phyloP scores from a whole-genome alignment of 2,888 invertebrate genomes.

The Ligdia adustata region DNA sequence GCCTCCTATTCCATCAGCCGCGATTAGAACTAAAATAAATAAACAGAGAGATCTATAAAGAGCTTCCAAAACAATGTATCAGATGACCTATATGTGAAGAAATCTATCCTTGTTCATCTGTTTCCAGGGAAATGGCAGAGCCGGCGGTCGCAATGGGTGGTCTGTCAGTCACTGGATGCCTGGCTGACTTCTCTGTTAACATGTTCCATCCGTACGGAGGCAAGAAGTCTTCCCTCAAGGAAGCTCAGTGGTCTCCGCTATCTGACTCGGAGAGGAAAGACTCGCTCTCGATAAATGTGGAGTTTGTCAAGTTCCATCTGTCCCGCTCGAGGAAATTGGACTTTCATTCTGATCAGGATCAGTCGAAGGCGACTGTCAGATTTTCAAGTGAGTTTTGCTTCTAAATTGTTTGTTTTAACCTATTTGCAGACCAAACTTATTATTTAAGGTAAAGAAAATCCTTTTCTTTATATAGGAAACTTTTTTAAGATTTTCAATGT shows the following conservation, averaged over 20 bases:
- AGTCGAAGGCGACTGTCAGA: conserved; percentile 93
- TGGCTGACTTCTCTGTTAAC: conserved; percentile 98
- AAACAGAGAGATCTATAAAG: no score
- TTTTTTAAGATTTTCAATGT: no score
- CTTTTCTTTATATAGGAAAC: no score
- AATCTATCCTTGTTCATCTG: no score
- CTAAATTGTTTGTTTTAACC: not conserved
- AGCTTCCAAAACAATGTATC: no score
- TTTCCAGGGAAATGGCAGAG: conserved; percentile 80
- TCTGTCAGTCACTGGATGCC: conserved; percentile 96
- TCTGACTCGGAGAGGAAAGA: conserved; percentile 96
- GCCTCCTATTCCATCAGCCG: no score
- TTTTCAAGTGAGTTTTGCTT: conserved; percentile 90
- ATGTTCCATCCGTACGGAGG: conserved; percentile 99
- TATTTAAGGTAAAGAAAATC: no score
- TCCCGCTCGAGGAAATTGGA: conserved; percentile 95
- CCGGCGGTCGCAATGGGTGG: conserved; percentile 91
- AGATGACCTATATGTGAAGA: no score
- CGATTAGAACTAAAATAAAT: no score
- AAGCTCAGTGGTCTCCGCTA: conserved; percentile 93
- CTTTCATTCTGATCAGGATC: conserved; percentile 88
- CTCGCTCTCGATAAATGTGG: conserved; percentile 97
- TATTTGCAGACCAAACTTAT: no score
- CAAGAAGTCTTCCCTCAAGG: conserved; percentile 89
- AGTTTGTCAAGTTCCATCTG: conserved; percentile 98